Evolutionary conservation across 2,888 invertebrate genomes (phyloP).

Genomic region (Rhyacophila evoluta): DNA sequence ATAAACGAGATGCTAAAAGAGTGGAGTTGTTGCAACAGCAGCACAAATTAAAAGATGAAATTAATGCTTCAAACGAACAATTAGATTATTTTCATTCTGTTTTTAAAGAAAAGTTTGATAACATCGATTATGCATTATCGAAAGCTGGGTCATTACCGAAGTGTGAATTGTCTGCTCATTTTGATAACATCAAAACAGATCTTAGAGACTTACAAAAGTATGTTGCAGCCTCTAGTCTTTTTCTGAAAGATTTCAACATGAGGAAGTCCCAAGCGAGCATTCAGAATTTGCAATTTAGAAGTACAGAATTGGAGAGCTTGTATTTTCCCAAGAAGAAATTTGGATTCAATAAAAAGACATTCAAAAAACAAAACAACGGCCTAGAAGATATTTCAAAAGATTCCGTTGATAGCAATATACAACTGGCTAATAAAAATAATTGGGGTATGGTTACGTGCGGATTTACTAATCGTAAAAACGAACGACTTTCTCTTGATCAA

Average conservation of each 20-base stretch:
- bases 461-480: slow-evolving; percentile 72
- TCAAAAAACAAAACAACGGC: slow-evolving; percentile 62
- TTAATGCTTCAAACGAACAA: slow-evolving; percentile 75
- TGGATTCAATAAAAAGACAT: slow-evolving; percentile 79
- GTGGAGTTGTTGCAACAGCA: slow-evolving; percentile 75
- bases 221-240: slow-evolving; percentile 83
- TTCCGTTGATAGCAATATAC: slow-evolving; percentile 64
- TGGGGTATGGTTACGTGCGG: slow-evolving; percentile 75
- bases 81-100: slow-evolving; percentile 78
- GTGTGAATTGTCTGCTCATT: slow-evolving; percentile 70
- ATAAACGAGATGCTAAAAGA: slow-evolving; percentile 74
- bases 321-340: slow-evolving; percentile 88
- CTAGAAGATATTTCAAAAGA: slow-evolving; percentile 66
- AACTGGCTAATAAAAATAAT: slow-evolving; percentile 57
- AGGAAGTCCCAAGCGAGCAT: slow-evolving; percentile 81
- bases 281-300: slow-evolving; percentile 77
- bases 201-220: slow-evolving; percentile 82
- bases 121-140: slow-evolving; percentile 74
- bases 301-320: slow-evolving; percentile 78
- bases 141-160: slow-evolving; percentile 68
- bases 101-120: slow-evolving; percentile 76
- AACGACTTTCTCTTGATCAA: slow-evolving; percentile 72
- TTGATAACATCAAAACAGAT: slow-evolving; percentile 78
- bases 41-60: slow-evolving; percentile 73
- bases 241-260: slow-evolving; percentile 84